Evolutionary conservation across 92 coral and sea anemone species (phyloP), one percentile per base, ranked within the genome.

Genomic region (Galaxea fascicularis): DNA sequence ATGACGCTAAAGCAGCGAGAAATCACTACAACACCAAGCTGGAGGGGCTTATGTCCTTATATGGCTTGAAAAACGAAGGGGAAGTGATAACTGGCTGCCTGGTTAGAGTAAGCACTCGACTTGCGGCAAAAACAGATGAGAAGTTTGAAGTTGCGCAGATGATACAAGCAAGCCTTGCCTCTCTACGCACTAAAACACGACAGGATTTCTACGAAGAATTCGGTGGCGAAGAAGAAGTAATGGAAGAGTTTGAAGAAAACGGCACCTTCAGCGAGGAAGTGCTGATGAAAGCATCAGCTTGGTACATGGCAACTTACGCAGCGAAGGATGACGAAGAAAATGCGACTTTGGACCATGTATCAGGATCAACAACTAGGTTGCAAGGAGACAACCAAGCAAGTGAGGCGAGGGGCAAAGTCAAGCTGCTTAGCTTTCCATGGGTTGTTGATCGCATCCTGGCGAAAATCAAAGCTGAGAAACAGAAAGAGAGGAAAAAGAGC

Each of bases 41-140:
- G 20, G 94, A 83, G 18, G 93, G 95, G 5, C 83, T 95, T 8
- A 90, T 95, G 95, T 90, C 97, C 68, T 73, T 94, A 65, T 94
- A 95, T 84, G 98, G 98, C 21, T 83, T 95, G 21, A 86, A 85
- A 66, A 82, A 89, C 62, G 98, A 95, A 52, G 98, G 95, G 17
- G 98, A 95, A 39, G 94, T 95, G 26, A 71, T 95, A 76, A 95
- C 94, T 22, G 98, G 98, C 5, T 95, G 98, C 72, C 92, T 95
- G 52, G 76, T 91, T 31, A 88, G 81, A 65, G 95, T 95, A 13
- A 85, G 87, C 74, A 82, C 93, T n/a, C 91, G 97, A 28, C 87
- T 95, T 51, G 87, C 98, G 27, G 97, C 95, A 45, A 92, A 94
- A 71, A 90, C 90, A 16, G 92, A 93, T 78, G 93, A 95, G 73